Percentiles rank a stretch among this genome's conserved stretches.
Evolutionary conservation across 64 coral and sea anemone species (phyloP).

Genomic region (Pachyseris speciosa): DNA sequence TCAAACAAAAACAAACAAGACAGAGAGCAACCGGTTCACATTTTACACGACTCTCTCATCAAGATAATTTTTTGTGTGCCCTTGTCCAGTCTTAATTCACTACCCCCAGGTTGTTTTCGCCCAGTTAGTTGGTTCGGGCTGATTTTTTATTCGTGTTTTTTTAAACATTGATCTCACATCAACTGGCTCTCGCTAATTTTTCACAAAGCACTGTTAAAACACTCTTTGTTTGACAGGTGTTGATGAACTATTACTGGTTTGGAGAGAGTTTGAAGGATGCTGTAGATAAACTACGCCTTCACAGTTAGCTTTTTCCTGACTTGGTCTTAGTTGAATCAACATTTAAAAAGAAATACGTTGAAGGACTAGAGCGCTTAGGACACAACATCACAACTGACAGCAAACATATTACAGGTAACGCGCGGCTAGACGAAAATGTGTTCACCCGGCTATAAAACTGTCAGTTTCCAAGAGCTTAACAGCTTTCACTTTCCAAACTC

Average conservation of each 20-base stretch:
- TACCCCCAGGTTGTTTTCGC: no score
- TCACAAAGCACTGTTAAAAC: no score
- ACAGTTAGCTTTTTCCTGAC: conserved; percentile 77
- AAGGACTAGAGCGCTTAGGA: conserved; percentile 47
- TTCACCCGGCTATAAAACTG: neutral
- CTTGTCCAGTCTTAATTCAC: no score
- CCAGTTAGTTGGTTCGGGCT: no score
- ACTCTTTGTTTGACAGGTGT: conserved; percentile 43
- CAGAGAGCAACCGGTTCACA: no score
- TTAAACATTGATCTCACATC: no score
- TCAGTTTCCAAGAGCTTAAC: neutral
- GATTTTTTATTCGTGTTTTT: no score
- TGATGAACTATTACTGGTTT: conserved; percentile 92
- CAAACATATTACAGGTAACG: conserved; percentile 70
- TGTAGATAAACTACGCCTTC: conserved; percentile 60
- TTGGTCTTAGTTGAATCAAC: conserved; percentile 78
- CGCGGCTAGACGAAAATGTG: neutral
- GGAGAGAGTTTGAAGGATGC: conserved; percentile 75
- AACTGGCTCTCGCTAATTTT: no score
- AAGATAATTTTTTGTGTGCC: no score
- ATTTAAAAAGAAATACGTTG: conserved; percentile 45
- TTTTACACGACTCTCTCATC: no score
- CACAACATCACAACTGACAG: conserved; percentile 67
- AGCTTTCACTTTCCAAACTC: no score
- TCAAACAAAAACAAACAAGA: no score